Percentiles rank a stretch among this genome's conserved stretches.
These are phyloP conservation scores for Mythimna loreyi DNA, from an alignment of 2,888 invertebrate species.

Conservation along the genomic window DNA sequence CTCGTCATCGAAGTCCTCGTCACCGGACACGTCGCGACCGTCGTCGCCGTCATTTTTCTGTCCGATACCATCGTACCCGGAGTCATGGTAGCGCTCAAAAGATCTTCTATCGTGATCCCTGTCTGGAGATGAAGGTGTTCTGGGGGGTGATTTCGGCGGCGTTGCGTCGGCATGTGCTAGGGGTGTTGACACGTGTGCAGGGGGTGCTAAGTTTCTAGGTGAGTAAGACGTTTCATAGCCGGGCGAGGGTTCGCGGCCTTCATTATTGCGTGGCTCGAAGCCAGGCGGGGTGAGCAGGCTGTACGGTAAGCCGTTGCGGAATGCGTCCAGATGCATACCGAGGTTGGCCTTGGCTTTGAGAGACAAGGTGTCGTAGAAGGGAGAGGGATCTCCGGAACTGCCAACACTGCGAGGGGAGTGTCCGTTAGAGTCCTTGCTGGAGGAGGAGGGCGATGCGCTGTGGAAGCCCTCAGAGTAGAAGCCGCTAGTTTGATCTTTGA, in stretches of 20 bases:
- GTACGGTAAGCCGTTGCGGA: slow-evolving; percentile 88
- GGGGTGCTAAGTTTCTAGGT: slow-evolving; percentile 77
- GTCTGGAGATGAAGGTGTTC: slow-evolving; percentile 81
- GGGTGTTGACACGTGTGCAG: slow-evolving; percentile 82
- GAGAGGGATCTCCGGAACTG: slow-evolving; percentile 81
- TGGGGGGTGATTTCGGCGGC: slow-evolving; percentile 86
- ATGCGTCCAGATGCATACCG: slow-evolving; percentile 84
- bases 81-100: slow-evolving; percentile 87
- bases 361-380: slow-evolving; percentile 83
- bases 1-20: slow-evolving; percentile 90
- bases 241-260: slow-evolving; percentile 80
- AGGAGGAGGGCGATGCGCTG: slow-evolving; percentile 91
- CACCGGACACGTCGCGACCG: slow-evolving; percentile 88
- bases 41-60: slow-evolving; percentile 83
- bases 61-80: slow-evolving; percentile 85
- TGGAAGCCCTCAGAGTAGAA: slow-evolving; percentile 92
- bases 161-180: slow-evolving; percentile 82
- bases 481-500: slow-evolving; percentile 91
- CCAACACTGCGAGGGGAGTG: slow-evolving; percentile 88
- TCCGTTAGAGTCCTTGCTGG: slow-evolving; percentile 88
- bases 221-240: slow-evolving; percentile 80
- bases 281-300: slow-evolving; percentile 92
- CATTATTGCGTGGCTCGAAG: slow-evolving; percentile 81
- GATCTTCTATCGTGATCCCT: slow-evolving; percentile 78
- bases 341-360: slow-evolving; percentile 86